phyloP scores from a whole-genome alignment of 2,888 invertebrate genomes.

The Agrotis segetum region DNA sequence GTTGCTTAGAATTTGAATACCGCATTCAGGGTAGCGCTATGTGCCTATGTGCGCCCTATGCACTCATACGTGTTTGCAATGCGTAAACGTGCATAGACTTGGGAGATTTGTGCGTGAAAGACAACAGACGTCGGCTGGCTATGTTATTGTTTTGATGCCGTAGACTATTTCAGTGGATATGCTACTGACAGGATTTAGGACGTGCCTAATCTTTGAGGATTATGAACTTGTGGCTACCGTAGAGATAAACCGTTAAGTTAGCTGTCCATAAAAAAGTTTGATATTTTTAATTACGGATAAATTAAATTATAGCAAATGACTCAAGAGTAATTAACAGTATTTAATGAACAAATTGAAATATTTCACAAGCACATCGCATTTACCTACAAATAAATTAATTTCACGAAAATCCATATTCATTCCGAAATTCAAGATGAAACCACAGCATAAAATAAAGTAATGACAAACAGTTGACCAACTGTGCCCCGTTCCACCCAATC shows the following conservation, averaged over 20 bases:
- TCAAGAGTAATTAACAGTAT: constrained; percentile 21
- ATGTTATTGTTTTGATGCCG: constrained; percentile 42
- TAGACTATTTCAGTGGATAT: constrained; percentile 4
- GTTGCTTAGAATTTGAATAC: constrained; percentile 83
- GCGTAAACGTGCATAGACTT: constrained; percentile 61
- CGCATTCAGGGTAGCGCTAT: constrained; percentile 69
- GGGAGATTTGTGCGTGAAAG: constrained; percentile 66
- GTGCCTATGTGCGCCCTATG: constrained; percentile 60
- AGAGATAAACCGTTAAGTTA: neutral
- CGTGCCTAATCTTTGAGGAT: neutral
- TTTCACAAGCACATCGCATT: constrained; percentile 24
- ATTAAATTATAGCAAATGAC: constrained; percentile 5
- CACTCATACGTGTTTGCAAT: constrained; percentile 63
- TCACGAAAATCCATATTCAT: constrained; percentile 42
- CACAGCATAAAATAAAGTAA: constrained; percentile 55
- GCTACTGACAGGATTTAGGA: neutral
- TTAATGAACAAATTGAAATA: constrained; percentile 44
- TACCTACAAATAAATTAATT: constrained; percentile 53
- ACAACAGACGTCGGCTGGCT: constrained; percentile 53
- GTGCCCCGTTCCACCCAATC: constrained; percentile 53
- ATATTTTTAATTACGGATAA: neutral
- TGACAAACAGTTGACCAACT: constrained; percentile 55
- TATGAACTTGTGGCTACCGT: neutral
- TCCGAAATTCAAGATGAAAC: constrained; percentile 56
- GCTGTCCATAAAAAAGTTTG: neutral